These are phyloP conservation scores for Epizoanthus fatuus DNA, from an alignment of 92 coral and sea anemone species.

Conservation along the genomic window DNA sequence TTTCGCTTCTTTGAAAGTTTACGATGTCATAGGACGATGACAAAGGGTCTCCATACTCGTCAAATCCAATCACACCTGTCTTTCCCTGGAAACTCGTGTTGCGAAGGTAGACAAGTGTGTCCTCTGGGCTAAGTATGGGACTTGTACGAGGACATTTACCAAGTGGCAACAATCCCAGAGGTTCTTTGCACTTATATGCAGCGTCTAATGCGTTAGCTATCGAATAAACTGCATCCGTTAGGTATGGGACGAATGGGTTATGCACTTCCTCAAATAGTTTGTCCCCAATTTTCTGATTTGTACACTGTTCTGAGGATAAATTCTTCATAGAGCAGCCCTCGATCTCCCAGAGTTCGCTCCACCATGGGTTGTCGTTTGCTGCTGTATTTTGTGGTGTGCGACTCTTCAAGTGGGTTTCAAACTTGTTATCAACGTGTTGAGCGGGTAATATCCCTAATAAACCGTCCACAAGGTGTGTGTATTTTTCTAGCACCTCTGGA, in stretches of 20 bases:
- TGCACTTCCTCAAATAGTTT: slow-evolving; percentile 50
- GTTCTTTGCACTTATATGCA: slow-evolving; percentile 15
- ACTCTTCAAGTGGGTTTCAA: slow-evolving; percentile 48
- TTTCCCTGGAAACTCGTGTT: slow-evolving; percentile 67
- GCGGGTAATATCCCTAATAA: slow-evolving; percentile 77
- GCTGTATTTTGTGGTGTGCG: slow-evolving; percentile 40
- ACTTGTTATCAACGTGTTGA: slow-evolving; percentile 31
- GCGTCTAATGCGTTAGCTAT: slow-evolving; percentile 72
- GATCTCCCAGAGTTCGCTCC: slow-evolving; percentile 72
- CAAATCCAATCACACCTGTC: slow-evolving; percentile 71
- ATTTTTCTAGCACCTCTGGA: slow-evolving; percentile 57
- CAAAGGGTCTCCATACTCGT: slow-evolving; percentile 68
- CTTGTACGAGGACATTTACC: slow-evolving; percentile 50
- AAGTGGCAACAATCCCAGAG: slow-evolving; percentile 16
- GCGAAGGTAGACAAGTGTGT: slow-evolving; percentile 59
- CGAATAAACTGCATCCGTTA: slow-evolving; percentile 80
- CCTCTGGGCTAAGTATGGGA: slow-evolving; percentile 44
- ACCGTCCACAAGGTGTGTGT: slow-evolving; percentile 66
- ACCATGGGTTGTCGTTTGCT: slow-evolving; percentile 65
- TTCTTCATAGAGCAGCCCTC: slow-evolving; percentile 18
- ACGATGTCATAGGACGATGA: slow-evolving; percentile 76
- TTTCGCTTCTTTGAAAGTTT: slow-evolving; percentile 55
- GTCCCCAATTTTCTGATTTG: slow-evolving; percentile 14
- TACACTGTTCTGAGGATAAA: slow-evolving; percentile 16
- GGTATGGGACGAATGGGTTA: slow-evolving; percentile 77